Evolutionary conservation across 1,140 invertebrate species (phyloP).

Genomic region (Calliopsis andreniformis): DNA sequence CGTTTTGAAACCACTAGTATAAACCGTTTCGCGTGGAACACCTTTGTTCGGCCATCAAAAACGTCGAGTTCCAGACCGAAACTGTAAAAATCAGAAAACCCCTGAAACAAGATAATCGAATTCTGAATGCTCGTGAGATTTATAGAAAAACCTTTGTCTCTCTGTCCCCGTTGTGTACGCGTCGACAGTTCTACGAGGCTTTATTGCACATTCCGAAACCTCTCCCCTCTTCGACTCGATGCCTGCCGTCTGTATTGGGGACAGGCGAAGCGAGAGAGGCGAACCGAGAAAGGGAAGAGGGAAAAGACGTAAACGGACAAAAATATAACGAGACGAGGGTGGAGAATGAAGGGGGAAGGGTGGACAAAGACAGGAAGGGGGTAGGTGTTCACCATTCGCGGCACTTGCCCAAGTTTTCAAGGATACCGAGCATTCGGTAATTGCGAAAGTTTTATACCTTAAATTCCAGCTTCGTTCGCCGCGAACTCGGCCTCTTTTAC

Average conservation of each 20-base stretch:
- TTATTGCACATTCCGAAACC: conserved; percentile 66
- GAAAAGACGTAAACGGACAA: not conserved
- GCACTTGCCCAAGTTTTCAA: conserved; percentile 62
- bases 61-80: not conserved
- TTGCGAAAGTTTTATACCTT: conserved; percentile 67
- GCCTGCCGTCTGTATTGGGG: not conserved
- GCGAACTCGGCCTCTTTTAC: conserved; percentile 15
- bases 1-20: not conserved
- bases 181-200: conserved; percentile 31
- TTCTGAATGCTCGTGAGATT: conserved; percentile 48
- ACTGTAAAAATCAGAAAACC: conserved; percentile 16
- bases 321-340: not conserved
- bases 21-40: too few species aligned
- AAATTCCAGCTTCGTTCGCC: conserved; percentile 50
- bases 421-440: conserved; percentile 67
- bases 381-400: conserved; percentile 20
- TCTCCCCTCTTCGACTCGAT: conserved; percentile 39
- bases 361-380: not conserved
- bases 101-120: conserved; percentile 42
- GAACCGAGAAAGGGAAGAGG: not conserved
- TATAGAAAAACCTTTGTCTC: conserved; percentile 62
- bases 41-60: too few species aligned
- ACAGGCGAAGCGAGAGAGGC: conserved; percentile 4
- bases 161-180: conserved; percentile 49
- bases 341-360: not conserved